Evolutionary conservation across 2,888 invertebrate genomes (phyloP).

Genomic region (Conus canariensis): DNA sequence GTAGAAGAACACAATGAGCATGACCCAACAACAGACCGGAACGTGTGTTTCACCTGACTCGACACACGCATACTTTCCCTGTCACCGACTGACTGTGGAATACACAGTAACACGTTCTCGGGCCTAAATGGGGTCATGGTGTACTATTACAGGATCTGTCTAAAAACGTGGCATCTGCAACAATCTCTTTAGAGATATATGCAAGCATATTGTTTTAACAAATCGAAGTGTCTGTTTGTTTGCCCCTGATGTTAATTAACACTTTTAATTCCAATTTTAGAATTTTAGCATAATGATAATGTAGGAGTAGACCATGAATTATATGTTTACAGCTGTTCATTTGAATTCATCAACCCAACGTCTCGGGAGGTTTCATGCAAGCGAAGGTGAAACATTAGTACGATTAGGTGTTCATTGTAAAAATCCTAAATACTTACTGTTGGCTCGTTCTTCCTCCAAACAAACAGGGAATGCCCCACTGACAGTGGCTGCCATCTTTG

Average conservation of each 20-base stretch:
- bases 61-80: not conserved
- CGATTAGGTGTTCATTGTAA: not conserved
- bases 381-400: constrained; percentile 4
- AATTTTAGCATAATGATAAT: constrained; percentile 34
- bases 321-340: constrained; percentile 23
- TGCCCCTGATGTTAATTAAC: not conserved
- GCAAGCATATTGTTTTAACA: not conserved
- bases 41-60: not conserved
- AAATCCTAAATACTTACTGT: constrained; percentile 55
- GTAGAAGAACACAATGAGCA: not conserved
- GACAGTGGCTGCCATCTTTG: constrained; percentile 72
- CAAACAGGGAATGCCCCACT: constrained; percentile 71
- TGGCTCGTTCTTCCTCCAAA: constrained; percentile 57
- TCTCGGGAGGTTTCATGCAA: not conserved
- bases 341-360: not conserved
- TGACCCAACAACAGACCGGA: not conserved
- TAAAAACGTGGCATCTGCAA: not conserved
- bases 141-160: not conserved
- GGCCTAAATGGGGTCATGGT: constrained; percentile 19
- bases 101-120: not conserved
- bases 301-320: not conserved
- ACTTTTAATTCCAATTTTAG: constrained; percentile 21
- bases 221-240: not conserved
- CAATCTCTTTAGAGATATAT: not conserved
- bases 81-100: not conserved